Conservation (phyloP, 1,140 invertebrate genomes). For the Leptinotarsa lineolata region DNA sequence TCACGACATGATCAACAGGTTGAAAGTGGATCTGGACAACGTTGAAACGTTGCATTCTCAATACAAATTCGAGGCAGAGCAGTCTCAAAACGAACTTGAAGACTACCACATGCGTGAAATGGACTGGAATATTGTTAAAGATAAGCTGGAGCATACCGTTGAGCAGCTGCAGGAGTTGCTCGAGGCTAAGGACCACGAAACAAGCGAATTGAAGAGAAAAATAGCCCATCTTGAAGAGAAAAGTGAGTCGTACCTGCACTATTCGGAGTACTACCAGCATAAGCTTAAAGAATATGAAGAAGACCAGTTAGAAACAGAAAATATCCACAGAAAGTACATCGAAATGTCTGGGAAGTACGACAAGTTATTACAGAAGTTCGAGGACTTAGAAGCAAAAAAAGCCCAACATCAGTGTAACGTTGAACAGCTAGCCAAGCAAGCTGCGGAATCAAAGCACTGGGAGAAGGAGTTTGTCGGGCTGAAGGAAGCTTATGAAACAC, state of each 20-base stretch:
- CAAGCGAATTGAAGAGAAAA: constrained; percentile 39
- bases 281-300: constrained; percentile 36
- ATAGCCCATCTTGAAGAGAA: constrained; percentile 35
- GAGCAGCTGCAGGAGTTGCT: constrained; percentile 33
- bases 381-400: constrained; percentile 36
- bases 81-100: constrained; percentile 30
- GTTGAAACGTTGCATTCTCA: constrained; percentile 22
- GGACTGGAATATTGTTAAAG: constrained; percentile 26
- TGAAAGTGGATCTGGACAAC: constrained; percentile 28
- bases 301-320: constrained; percentile 36
- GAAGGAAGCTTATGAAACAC: constrained; percentile 39
- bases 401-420: constrained; percentile 15
- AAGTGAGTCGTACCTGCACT: constrained; percentile 27
- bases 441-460: constrained; percentile 19
- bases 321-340: constrained; percentile 50
- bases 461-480: constrained; percentile 23
- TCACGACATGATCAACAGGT: constrained; percentile 33
- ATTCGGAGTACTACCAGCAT: constrained; percentile 40
- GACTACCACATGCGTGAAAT: constrained; percentile 27
- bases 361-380: constrained; percentile 45
- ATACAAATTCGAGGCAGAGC: constrained; percentile 34
- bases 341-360: constrained; percentile 52
- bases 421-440: neutral
- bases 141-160: constrained; percentile 30
- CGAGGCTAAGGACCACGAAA: constrained; percentile 24